These are phyloP conservation scores for Tubulanus polymorphus DNA, from an alignment of 2,888 invertebrate genomes.

Conservation along the genomic window DNA sequence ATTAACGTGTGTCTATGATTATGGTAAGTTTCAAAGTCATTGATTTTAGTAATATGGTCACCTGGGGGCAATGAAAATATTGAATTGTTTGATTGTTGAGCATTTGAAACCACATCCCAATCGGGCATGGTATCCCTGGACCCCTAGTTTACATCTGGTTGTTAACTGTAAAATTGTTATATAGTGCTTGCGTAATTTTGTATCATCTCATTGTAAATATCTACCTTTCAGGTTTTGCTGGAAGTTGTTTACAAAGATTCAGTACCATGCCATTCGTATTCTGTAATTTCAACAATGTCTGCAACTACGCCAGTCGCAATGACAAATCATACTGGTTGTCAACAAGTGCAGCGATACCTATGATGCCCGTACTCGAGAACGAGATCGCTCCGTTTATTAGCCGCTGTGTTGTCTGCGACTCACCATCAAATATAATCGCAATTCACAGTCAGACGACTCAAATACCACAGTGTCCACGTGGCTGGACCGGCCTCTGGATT, in stretches of 20 bases:
- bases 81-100: too few species aligned
- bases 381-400: conserved; percentile 67
- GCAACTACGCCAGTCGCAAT: conserved; percentile 89
- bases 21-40: too few species aligned
- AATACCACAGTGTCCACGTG: conserved; percentile 79
- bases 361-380: conserved; percentile 61
- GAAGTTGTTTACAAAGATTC: conserved; percentile 87
- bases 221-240: conserved; percentile 57
- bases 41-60: too few species aligned
- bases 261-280: conserved; percentile 97
- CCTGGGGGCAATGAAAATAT: too few species aligned
- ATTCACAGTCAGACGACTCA: conserved; percentile 87
- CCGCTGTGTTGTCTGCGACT: conserved; percentile 89
- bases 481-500: conserved; percentile 91
- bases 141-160: too few species aligned
- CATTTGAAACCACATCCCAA: too few species aligned
- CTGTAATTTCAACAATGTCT: conserved; percentile 89
- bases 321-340: conserved; percentile 99
- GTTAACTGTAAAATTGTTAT: too few species aligned
- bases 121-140: too few species aligned
- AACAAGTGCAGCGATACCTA: conserved; percentile 91
- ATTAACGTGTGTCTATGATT: too few species aligned
- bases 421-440: conserved; percentile 81
- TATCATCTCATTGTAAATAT: neutral
- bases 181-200: too few species aligned